Conservation (phyloP, 2,888 invertebrate species). For the Cartodere bifasciata region DNA sequence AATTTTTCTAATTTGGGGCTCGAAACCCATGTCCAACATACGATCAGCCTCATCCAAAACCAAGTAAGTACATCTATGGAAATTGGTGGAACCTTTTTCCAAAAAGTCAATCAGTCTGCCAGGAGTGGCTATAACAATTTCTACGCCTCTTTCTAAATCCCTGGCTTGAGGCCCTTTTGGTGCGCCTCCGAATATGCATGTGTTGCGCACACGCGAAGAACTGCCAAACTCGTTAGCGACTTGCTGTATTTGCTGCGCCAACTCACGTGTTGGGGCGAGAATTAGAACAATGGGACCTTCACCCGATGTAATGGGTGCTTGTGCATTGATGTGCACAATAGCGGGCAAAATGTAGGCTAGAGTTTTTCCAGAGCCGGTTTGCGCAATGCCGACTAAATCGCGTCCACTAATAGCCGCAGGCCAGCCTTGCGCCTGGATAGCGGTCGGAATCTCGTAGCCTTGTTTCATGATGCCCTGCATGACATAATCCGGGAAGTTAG, state of each 20-base stretch:
- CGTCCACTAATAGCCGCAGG: slow-evolving; percentile 77
- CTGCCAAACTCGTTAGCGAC: slow-evolving; percentile 77
- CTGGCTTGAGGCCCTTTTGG: slow-evolving; percentile 73
- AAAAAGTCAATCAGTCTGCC: slow-evolving; percentile 75
- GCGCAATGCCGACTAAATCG: slow-evolving; percentile 82
- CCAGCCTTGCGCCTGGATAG: slow-evolving; percentile 79
- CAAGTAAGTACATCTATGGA: slow-evolving; percentile 70
- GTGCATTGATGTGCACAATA: slow-evolving; percentile 77
- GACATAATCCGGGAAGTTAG: slow-evolving; percentile 67
- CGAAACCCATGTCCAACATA: slow-evolving; percentile 97
- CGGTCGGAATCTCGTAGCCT: slow-evolving; percentile 66
- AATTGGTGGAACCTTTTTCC: slow-evolving; percentile 57
- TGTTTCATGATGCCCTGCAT: slow-evolving; percentile 59
- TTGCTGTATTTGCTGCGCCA: slow-evolving; percentile 75
- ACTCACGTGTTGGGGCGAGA: slow-evolving; percentile 65
- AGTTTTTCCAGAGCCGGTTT: slow-evolving; percentile 74
- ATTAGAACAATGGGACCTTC: slow-evolving; percentile 79
- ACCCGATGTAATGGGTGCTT: slow-evolving; percentile 60
- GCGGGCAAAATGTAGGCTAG: slow-evolving; percentile 74
- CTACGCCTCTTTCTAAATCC: slow-evolving; percentile 58
- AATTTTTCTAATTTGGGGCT: slow-evolving; percentile 90
- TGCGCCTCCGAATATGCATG: slow-evolving; percentile 84
- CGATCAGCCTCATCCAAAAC: slow-evolving; percentile 91
- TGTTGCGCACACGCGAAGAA: slow-evolving; percentile 66
- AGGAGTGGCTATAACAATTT: slow-evolving; percentile 82